Percentiles rank a stretch among this genome's conserved stretches.
Evolutionary conservation across 2,113 vertebrate genomes (phyloP).

Genomic region (Orycteropus afer): DNA sequence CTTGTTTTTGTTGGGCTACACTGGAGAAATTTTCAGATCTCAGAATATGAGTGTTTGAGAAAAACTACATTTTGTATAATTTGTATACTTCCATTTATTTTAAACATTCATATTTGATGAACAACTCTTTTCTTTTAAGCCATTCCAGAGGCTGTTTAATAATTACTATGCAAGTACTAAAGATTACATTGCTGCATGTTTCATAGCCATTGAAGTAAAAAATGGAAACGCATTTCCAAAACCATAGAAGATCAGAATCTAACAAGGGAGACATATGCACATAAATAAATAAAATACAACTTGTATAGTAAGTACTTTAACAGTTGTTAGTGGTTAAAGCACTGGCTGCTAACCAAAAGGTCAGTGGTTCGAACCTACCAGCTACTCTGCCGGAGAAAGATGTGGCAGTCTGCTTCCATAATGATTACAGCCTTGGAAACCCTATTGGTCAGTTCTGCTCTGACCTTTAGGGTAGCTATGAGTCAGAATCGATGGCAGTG

Average conservation of each 20-base stretch:
- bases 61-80: background rate
- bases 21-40: background rate
- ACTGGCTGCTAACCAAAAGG: background rate
- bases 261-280: background rate
- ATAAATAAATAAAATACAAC: conserved; percentile 22
- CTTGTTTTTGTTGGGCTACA: background rate
- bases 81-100: background rate
- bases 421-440: background rate
- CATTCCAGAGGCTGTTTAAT: background rate
- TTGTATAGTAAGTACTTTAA: background rate
- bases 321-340: background rate
- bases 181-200: background rate
- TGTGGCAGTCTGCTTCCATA: background rate
- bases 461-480: background rate
- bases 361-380: background rate
- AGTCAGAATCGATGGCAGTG: background rate
- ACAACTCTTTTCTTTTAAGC: conserved; percentile 9
- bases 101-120: background rate
- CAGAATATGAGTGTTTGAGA: conserved; percentile 27
- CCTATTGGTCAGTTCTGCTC: too few species aligned
- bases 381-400: background rate
- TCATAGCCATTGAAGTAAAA: background rate
- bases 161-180: conserved; percentile 17
- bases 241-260: background rate
- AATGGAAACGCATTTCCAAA: background rate